Conservation (phyloP, 2,113 vertebrate genomes). For the Microcebus ravelobensis region DNA sequence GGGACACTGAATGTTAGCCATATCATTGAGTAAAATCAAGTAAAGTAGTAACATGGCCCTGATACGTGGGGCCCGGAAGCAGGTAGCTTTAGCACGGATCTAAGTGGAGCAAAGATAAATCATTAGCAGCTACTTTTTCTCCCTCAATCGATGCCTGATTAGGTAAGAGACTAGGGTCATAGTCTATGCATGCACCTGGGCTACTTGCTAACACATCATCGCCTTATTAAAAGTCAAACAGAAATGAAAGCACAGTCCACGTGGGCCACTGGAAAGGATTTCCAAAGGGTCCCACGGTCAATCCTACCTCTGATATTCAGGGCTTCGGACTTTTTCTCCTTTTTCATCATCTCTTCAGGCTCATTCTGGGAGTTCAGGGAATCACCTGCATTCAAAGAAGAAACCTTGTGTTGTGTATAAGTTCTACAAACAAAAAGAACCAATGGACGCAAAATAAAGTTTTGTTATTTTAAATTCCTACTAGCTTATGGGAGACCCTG, state of each 20-base stretch:
- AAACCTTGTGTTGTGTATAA: conserved; percentile 92
- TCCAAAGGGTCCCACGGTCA: accelerated
- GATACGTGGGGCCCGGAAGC: accelerated
- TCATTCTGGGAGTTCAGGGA: conserved; percentile 77
- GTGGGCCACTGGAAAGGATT: accelerated
- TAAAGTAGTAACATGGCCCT: background rate
- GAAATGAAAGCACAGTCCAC: background rate
- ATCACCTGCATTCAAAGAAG: conserved; percentile 92
- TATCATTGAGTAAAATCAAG: accelerated
- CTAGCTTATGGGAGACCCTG: background rate
- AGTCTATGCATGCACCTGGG: background rate
- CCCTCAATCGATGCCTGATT: conserved; percentile 14
- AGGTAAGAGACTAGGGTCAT: conserved; percentile 56
- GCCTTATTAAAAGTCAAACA: background rate
- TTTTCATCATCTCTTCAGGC: conserved; percentile 74
- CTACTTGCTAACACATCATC: background rate
- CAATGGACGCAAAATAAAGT: conserved; percentile 83
- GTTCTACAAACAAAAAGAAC: conserved; percentile 90
- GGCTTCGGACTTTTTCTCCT: conserved; percentile 85
- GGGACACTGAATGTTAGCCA: background rate
- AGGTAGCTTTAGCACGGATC: too few relatives aligned
- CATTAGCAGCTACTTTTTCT: conserved; percentile 6
- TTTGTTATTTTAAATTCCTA: conserved; percentile 64
- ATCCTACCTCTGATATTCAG: conserved; percentile 91
- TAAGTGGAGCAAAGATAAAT: conserved; percentile 2